phyloP scores from a whole-genome alignment of 2,113 vertebrate genomes.

The Periophthalmus modestus region DNA sequence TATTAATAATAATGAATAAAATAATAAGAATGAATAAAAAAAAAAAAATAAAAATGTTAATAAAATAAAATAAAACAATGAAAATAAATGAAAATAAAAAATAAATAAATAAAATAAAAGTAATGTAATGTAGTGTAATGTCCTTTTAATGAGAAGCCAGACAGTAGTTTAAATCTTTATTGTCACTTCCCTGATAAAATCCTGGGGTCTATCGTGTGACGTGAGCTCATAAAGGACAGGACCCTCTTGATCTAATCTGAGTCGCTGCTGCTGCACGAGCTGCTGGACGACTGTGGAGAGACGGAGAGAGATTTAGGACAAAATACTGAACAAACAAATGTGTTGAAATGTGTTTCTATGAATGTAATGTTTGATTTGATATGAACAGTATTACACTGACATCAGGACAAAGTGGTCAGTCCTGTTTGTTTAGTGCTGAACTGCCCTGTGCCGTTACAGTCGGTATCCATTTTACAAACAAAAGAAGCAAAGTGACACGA shows the following conservation, averaged over 20 bases:
- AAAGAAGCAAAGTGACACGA: too few species aligned
- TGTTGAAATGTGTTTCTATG: too few species aligned
- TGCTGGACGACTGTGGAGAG: not conserved
- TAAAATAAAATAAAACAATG: too few species aligned
- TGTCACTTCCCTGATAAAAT: not conserved
- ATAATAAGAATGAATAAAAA: too few species aligned
- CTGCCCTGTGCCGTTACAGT: not conserved
- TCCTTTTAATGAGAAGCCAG: not conserved
- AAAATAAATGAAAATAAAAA: too few species aligned
- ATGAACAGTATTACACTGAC: not conserved
- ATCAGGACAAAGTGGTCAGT: not conserved
- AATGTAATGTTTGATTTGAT: too few species aligned
- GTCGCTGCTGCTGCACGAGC: constrained; percentile 8
- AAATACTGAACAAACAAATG: too few species aligned
- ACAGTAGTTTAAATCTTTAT: not conserved
- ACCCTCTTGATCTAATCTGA: not conserved
- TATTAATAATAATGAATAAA: too few species aligned
- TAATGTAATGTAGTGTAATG: too few species aligned
- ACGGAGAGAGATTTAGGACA: not conserved
- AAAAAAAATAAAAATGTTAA: too few species aligned
- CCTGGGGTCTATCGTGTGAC: not conserved
- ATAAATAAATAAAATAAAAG: too few species aligned
- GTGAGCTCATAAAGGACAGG: not conserved
- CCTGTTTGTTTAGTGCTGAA: not conserved
- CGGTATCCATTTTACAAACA: too few species aligned